These are phyloP conservation scores for Laticauda laticaudata DNA, from an alignment of 2,113 vertebrate genomes.

Conservation along the genomic window DNA sequence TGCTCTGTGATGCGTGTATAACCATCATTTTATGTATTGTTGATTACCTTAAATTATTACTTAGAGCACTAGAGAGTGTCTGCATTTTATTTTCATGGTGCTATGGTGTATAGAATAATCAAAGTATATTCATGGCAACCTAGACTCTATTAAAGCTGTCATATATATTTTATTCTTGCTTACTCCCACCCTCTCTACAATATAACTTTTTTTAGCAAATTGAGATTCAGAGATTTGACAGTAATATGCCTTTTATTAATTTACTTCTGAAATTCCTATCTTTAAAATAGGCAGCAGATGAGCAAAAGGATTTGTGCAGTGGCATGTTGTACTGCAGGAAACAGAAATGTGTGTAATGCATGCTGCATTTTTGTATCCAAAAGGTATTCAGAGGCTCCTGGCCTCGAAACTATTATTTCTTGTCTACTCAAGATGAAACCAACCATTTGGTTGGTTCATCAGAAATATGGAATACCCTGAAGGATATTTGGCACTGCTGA, in stretches of 20 bases:
- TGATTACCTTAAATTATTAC: constrained; percentile 40
- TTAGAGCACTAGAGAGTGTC: constrained; percentile 5
- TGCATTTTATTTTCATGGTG: constrained; percentile 32
- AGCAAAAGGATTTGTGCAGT: neutral
- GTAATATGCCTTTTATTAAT: constrained; percentile 23
- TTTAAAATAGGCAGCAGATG: neutral
- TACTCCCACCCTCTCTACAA: constrained; percentile 2
- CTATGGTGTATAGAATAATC: constrained; percentile 23
- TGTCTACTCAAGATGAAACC: neutral
- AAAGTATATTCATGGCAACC: constrained; percentile 17
- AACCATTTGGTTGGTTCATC: neutral
- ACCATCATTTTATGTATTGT: neutral
- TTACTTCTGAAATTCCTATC: constrained; percentile 16
- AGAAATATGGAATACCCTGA: neutral
- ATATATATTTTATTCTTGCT: constrained; percentile 26
- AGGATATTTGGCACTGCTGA: neutral
- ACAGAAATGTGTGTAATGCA: neutral
- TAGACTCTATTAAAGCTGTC: constrained; percentile 24
- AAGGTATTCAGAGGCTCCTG: neutral
- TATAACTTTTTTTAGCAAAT: neutral
- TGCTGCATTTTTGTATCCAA: neutral
- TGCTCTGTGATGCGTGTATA: neutral
- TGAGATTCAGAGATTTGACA: constrained; percentile 30
- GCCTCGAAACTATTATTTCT: neutral
- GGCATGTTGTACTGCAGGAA: neutral